Conservation (phyloP, 2,113 vertebrate genomes). For the Epinephelus cyanopodus region DNA sequence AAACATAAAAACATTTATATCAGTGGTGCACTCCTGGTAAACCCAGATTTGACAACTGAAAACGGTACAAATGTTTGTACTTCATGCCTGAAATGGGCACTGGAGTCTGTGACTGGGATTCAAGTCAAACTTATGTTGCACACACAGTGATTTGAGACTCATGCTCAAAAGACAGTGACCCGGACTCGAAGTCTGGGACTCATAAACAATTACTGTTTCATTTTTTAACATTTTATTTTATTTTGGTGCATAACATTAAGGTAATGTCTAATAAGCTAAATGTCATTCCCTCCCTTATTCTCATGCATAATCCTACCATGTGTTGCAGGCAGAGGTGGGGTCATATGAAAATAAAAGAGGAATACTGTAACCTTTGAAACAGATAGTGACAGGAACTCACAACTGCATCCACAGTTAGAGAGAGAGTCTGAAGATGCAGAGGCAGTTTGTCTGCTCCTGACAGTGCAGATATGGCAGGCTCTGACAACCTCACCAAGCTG, state of each 20-base stretch:
- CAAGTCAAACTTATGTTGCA: no score
- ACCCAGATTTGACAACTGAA: not conserved
- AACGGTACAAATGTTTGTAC: not conserved
- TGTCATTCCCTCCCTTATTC: no score
- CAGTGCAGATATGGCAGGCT: not conserved
- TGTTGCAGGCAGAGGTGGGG: not conserved
- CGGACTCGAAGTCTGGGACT: no score
- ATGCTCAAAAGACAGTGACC: no score
- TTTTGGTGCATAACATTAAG: no score
- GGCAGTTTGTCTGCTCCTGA: slow-evolving; percentile 24
- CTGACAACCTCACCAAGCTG: slow-evolving; percentile 23
- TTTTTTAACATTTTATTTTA: no score
- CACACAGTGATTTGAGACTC: no score
- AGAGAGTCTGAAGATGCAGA: slow-evolving; percentile 9
- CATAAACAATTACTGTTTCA: no score
- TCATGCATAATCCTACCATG: no score
- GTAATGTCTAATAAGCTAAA: no score
- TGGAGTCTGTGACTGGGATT: no score
- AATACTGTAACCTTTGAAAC: slow-evolving; percentile 6
- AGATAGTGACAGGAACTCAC: slow-evolving; percentile 23
- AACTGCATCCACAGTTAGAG: slow-evolving; percentile 29
- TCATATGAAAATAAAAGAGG: not conserved
- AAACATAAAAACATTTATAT: slow-evolving; percentile 4
- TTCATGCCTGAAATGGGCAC: not conserved
- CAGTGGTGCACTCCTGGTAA: not conserved